Percentiles rank a stretch among this genome's conserved stretches.
Evolutionary conservation across 2,888 invertebrate genomes (phyloP).

Genomic region (Sicus ferrugineus): DNA sequence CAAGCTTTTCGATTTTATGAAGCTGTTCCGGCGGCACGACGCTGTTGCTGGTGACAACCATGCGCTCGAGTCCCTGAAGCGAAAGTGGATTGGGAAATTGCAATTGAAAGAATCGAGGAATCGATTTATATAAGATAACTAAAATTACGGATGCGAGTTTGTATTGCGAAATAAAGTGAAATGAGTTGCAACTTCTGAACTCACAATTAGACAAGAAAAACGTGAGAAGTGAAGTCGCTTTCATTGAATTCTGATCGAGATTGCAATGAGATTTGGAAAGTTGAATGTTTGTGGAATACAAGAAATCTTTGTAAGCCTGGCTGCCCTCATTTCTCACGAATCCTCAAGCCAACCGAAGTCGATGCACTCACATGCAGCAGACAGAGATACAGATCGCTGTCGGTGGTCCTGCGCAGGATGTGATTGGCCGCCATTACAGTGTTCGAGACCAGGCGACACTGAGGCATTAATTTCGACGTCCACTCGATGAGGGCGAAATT

Average conservation of each 20-base stretch:
- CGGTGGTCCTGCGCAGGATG: constrained; percentile 63
- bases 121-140: too few species aligned
- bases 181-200: too few species aligned
- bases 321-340: too few species aligned
- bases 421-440: constrained; percentile 69
- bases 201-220: too few species aligned
- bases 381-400: constrained; percentile 65
- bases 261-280: too few species aligned
- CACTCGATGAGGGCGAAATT: constrained; percentile 80
- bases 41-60: constrained; percentile 68
- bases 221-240: too few species aligned
- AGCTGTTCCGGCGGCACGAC: constrained; percentile 68
- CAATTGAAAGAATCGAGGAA: neutral
- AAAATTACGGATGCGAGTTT: too few species aligned
- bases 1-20: constrained; percentile 73
- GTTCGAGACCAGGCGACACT: constrained; percentile 68
- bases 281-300: too few species aligned
- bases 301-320: too few species aligned
- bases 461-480: constrained; percentile 71
- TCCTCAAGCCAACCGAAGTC: too few species aligned
- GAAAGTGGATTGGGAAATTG: constrained; percentile 17
- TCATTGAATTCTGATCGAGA: too few species aligned
- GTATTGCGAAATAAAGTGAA: too few species aligned
- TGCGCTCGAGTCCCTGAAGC: constrained; percentile 72
- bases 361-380: constrained; percentile 65